A percentile compares a stretch with the other conserved stretches of the same genome.
Conservation (phyloP, 2,888 invertebrate genomes). For the Timema cristinae region DNA sequence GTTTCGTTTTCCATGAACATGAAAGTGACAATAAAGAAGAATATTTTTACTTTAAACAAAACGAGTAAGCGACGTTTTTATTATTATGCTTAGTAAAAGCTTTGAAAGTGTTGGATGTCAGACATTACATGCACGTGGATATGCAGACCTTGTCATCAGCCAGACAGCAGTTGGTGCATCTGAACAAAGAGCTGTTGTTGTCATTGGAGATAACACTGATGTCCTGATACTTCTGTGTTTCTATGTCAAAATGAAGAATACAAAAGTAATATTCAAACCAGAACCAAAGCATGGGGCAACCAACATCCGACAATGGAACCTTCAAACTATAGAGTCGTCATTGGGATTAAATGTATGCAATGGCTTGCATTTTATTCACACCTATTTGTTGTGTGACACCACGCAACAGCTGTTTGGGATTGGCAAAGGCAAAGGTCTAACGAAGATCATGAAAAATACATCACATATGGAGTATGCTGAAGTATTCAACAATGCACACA, state of each 20-base stretch:
- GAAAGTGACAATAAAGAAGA: not conserved
- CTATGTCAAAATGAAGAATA: not conserved
- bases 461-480: not conserved
- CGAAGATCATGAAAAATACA: not conserved
- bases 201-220: not conserved
- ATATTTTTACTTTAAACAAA: not conserved
- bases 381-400: not conserved
- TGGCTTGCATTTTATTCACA: not conserved
- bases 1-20: not conserved
- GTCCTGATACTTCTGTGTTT: no score
- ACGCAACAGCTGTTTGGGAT: not conserved
- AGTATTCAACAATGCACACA: not conserved
- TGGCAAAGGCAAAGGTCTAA: not conserved
- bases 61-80: not conserved
- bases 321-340: not conserved
- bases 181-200: constrained; percentile 5
- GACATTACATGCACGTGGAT: not conserved
- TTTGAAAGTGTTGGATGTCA: not conserved
- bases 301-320: not conserved
- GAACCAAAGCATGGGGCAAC: not conserved
- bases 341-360: constrained; percentile 1
- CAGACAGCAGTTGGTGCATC: not conserved
- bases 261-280: not conserved
- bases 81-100: not conserved
- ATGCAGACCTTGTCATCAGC: not conserved